Base-by-base conservation (phyloP, 1,140 invertebrate species). In the Drosophila arawakana region DNA sequence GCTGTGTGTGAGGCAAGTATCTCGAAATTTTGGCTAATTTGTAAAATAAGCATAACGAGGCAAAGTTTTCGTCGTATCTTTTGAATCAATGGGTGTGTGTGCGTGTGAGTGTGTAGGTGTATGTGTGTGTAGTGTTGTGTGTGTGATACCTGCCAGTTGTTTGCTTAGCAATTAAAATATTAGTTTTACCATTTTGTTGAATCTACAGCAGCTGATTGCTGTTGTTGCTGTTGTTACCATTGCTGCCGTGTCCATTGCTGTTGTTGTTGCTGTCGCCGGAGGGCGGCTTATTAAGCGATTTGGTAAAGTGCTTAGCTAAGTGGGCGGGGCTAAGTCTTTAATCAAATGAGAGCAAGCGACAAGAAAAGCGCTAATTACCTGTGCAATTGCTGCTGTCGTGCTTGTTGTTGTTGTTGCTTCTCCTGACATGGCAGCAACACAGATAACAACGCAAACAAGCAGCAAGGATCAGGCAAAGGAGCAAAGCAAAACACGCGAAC, bases 111-210 rank as follows among this genome's bases (percentile, higher is more conserved):
- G 7, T 63, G 6, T 47, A 7, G 35, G 34, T 58, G 34, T 63
- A 13, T 25, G 7, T 63, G 1, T 46, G 11, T 37, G 41, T 50
- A 25, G 65, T 15, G 69, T n/a, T 46, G 37, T 74, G 39, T 46
- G 11, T 46, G 35, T 34, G 3, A 49, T 43, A 43, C 43, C 35
- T 52, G 50, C 5, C 47, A 67, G 72, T 73, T 83, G 73, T 80
- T 83, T 83, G 61, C 73, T 43, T 68, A 62, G 73, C 76, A 88
- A 77, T 88, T 88, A 77, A 83, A 88, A 86, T 88, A 88, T 86
- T 88, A 80, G 80, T 82, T 79, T 86, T 73, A 58, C 59, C 55
- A 44, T n/a, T 34, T 49, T 74, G 44, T 41, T 61, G 50, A 49
- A 21, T 47, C 47, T 60, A 37, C 30, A 46, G 46, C 15, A 30